A percentile compares a stretch with the other conserved stretches of the same genome.
Evolutionary conservation across 2,888 invertebrate genomes (phyloP).

Genomic region (Polylopha cassiicola): DNA sequence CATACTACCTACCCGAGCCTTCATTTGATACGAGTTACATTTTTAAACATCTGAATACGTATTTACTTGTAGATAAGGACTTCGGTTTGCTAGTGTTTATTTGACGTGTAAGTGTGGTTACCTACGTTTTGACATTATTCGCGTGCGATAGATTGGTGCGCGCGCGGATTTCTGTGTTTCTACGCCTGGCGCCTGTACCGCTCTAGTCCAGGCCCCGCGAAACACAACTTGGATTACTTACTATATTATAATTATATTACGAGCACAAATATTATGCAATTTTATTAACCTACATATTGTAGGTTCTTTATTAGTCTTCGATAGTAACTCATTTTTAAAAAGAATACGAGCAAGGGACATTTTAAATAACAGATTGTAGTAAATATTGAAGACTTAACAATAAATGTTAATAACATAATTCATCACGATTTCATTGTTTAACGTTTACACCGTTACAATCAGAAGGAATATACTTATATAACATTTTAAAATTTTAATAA

Average conservation of each 20-base stretch:
- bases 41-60: constrained; percentile 41
- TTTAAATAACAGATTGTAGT: constrained; percentile 6
- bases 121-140: too few species aligned
- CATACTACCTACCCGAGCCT: constrained; percentile 40
- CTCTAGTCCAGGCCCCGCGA: too few species aligned
- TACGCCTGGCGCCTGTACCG: too few species aligned
- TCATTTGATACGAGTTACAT: constrained; percentile 46
- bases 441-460: too few species aligned
- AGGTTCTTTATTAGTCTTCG: constrained; percentile 41
- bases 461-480: constrained; percentile 5
- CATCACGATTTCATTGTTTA: too few species aligned
- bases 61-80: constrained; percentile 56
- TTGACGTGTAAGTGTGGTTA: constrained; percentile 65
- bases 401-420: too few species aligned
- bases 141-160: too few species aligned
- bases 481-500: constrained; percentile 5
- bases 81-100: constrained; percentile 68
- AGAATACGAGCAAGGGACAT: constrained; percentile 6
- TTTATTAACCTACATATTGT: constrained; percentile 68
- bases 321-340: constrained; percentile 24
- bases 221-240: constrained; percentile 40
- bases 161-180: too few species aligned
- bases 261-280: constrained; percentile 46
- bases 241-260: constrained; percentile 38
- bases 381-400: constrained; percentile 7